These are phyloP conservation scores for Lypha dubia DNA, from an alignment of 2,888 invertebrate species.

Conservation along the genomic window DNA sequence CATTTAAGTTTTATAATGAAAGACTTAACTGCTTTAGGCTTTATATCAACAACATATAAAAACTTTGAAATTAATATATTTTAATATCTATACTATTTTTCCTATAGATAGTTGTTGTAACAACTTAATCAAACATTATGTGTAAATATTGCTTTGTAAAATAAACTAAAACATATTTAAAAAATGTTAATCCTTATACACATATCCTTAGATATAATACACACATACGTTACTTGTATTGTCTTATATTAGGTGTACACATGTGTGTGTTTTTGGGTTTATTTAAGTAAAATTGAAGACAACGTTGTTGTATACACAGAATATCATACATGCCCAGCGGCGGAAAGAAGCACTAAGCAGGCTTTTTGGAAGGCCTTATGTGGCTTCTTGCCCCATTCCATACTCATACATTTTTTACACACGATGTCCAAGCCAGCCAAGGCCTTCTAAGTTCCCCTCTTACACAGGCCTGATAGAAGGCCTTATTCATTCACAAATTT, in stretches of 20 bases:
- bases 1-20: neutral
- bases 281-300: slow-evolving; percentile 2
- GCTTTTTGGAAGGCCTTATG: too few species aligned
- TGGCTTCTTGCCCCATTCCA: too few species aligned
- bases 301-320: neutral
- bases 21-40: neutral
- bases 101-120: neutral
- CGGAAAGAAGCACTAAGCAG: too few species aligned
- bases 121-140: slow-evolving; percentile 45
- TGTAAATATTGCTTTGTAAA: slow-evolving; percentile 36
- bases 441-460: too few species aligned
- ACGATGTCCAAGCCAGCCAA: too few species aligned
- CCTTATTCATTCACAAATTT: too few species aligned
- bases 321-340: neutral
- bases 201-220: neutral
- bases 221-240: neutral
- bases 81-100: neutral
- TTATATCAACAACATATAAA: neutral
- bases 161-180: slow-evolving; percentile 3
- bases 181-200: neutral
- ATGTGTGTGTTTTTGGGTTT: too few species aligned
- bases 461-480: too few species aligned
- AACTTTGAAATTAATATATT: slow-evolving; percentile 11
- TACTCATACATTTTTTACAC: too few species aligned
- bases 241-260: slow-evolving; percentile 20